Conservation (phyloP, 2,888 invertebrate genomes). For the Phlogophora meticulosa region DNA sequence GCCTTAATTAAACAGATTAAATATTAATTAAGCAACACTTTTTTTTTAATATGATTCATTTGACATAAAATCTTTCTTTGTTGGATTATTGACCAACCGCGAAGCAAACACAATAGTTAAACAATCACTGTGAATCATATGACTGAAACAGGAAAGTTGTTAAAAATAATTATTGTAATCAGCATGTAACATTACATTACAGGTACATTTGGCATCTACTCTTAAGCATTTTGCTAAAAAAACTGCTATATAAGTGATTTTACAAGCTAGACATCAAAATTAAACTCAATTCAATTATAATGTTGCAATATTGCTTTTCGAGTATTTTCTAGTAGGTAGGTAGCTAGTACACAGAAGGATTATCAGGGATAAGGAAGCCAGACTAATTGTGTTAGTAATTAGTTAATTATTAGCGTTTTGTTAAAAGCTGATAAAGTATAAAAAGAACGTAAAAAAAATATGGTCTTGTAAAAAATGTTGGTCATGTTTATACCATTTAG, state of each 20-base stretch:
- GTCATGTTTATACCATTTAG: constrained; percentile 10
- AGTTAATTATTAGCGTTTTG: constrained; percentile 6
- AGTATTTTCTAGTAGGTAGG: constrained; percentile 4
- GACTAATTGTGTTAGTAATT: constrained; percentile 19
- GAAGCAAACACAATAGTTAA: not conserved
- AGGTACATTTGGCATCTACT: not conserved
- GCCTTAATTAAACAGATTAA: not conserved
- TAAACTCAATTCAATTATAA: not conserved
- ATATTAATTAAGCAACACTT: not conserved
- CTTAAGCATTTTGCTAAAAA: not conserved
- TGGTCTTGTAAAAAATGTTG: not conserved
- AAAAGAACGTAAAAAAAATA: not conserved
- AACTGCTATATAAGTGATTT: not conserved
- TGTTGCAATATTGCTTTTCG: not conserved
- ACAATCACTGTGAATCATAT: not conserved
- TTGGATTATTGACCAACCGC: not conserved
- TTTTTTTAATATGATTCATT: not conserved
- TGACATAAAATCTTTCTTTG: not conserved
- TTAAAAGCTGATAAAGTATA: constrained; percentile 2
- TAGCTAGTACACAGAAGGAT: not conserved
- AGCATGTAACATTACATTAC: too few species aligned
- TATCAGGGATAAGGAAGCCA: constrained; percentile 11
- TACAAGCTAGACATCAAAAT: not conserved
- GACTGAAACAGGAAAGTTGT: not conserved
- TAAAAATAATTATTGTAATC: not conserved